Conservation (phyloP, 1,140 invertebrate genomes). For the Holcopasites calliopsidis region DNA sequence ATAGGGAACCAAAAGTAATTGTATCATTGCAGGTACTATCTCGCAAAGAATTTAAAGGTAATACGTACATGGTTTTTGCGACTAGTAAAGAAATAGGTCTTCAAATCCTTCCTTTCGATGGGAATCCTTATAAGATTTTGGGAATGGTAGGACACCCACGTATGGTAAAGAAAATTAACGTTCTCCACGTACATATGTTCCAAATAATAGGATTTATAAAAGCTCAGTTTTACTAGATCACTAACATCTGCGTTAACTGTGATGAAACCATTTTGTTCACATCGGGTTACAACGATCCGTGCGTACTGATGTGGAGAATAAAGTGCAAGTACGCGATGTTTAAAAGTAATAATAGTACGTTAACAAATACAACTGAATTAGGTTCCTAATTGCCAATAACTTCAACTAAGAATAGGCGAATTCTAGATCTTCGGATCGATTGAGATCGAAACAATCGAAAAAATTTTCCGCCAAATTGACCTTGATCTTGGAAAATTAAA, state of each 20-base stretch:
- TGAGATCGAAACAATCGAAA: background rate
- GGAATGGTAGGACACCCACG: constrained; percentile 84
- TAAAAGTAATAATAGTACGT: too few species aligned
- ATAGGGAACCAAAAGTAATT: background rate
- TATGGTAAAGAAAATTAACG: constrained; percentile 71
- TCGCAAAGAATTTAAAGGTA: constrained; percentile 58
- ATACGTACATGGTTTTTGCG: constrained; percentile 82
- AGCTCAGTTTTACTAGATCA: constrained; percentile 69
- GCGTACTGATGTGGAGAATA: constrained; percentile 83
- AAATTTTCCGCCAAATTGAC: too few species aligned
- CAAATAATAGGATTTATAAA: constrained; percentile 27
- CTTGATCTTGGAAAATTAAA: too few species aligned
- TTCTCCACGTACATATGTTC: background rate
- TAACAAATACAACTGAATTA: too few species aligned
- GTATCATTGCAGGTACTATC: constrained; percentile 62
- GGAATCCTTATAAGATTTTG: constrained; percentile 86
- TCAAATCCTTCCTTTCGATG: constrained; percentile 84
- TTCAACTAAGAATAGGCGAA: background rate
- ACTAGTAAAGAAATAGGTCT: constrained; percentile 85
- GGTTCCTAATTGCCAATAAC: too few species aligned
- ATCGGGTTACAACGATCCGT: constrained; percentile 80
- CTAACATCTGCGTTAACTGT: constrained; percentile 66
- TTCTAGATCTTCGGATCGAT: background rate
- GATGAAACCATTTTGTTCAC: constrained; percentile 82
- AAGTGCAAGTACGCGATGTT: constrained; percentile 77